These are phyloP conservation scores for Neogobius melanostomus DNA, from an alignment of 2,113 vertebrate species.

Conservation along the genomic window DNA sequence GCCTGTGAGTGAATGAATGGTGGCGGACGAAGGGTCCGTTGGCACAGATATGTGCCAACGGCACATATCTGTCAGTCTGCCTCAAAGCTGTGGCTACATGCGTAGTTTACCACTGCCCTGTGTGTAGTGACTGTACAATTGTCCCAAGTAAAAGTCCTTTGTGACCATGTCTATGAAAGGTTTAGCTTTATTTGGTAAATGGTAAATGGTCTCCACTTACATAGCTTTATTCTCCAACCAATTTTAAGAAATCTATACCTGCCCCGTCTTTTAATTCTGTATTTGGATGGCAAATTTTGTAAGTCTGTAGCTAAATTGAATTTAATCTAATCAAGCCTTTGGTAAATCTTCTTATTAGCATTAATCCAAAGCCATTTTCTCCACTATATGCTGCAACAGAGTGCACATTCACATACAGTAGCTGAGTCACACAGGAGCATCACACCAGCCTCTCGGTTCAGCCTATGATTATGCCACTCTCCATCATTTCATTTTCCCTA, in stretches of 20 bases:
- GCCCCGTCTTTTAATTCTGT: neutral
- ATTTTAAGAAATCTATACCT: neutral
- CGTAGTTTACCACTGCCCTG: too few species aligned
- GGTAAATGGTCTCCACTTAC: too few species aligned
- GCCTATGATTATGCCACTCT: constrained; percentile 47
- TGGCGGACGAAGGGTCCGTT: too few species aligned
- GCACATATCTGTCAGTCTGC: too few species aligned
- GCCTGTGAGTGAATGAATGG: too few species aligned
- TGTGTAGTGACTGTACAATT: too few species aligned
- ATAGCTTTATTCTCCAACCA: too few species aligned
- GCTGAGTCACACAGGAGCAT: constrained; percentile 9
- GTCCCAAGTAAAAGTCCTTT: too few species aligned
- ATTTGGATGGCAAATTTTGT: neutral
- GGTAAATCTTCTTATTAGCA: neutral
- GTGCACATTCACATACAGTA: neutral
- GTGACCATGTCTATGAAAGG: too few species aligned
- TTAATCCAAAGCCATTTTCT: neutral
- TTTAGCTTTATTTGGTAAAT: too few species aligned
- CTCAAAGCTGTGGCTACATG: too few species aligned
- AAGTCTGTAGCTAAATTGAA: neutral
- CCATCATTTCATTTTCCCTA: constrained; percentile 38
- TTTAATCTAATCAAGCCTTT: neutral
- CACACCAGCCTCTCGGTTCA: constrained; percentile 32
- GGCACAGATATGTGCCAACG: too few species aligned
- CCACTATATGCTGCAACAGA: neutral